These are phyloP conservation scores for Drosophila ustulata DNA, from an alignment of 2,888 invertebrate species.

Conservation along the genomic window DNA sequence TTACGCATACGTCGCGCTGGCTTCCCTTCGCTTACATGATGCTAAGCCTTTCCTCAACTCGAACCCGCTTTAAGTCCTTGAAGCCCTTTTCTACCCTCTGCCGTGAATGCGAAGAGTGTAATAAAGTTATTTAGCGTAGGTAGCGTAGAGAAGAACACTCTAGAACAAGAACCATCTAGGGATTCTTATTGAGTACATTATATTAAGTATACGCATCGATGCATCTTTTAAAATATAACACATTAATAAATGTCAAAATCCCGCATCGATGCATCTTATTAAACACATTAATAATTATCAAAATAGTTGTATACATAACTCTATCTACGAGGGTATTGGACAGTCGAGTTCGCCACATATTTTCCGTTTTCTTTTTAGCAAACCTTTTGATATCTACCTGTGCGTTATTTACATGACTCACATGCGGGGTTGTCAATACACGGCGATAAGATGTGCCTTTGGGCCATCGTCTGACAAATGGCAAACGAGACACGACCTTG, in stretches of 20 bases:
- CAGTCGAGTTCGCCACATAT: not conserved
- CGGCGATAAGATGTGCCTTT: slow-evolving; percentile 41
- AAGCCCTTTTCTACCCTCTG: slow-evolving; percentile 34
- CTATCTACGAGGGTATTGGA: slow-evolving; percentile 2
- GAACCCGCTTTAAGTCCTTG: slow-evolving; percentile 31
- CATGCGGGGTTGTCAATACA: slow-evolving; percentile 51
- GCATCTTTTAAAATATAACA: not conserved
- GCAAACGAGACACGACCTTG: slow-evolving; percentile 40
- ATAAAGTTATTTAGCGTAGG: not conserved
- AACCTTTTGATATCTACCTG: slow-evolving; percentile 47
- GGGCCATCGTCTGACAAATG: slow-evolving; percentile 49
- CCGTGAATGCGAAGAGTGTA: not conserved
- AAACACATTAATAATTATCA: too few relatives aligned
- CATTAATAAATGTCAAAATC: too few relatives aligned
- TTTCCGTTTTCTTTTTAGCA: not conserved
- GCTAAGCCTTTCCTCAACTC: slow-evolving; percentile 47
- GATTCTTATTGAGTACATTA: too few relatives aligned
- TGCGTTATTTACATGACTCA: slow-evolving; percentile 33
- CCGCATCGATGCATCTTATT: too few relatives aligned
- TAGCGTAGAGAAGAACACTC: not conserved
- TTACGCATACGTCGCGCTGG: slow-evolving; percentile 62
- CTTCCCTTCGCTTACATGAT: slow-evolving; percentile 28
- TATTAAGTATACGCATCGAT: not conserved
- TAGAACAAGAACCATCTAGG: not conserved
- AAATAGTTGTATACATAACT: too few relatives aligned